phyloP scores from a whole-genome alignment of 2,113 vertebrate genomes.

The Microtus oregoni region DNA sequence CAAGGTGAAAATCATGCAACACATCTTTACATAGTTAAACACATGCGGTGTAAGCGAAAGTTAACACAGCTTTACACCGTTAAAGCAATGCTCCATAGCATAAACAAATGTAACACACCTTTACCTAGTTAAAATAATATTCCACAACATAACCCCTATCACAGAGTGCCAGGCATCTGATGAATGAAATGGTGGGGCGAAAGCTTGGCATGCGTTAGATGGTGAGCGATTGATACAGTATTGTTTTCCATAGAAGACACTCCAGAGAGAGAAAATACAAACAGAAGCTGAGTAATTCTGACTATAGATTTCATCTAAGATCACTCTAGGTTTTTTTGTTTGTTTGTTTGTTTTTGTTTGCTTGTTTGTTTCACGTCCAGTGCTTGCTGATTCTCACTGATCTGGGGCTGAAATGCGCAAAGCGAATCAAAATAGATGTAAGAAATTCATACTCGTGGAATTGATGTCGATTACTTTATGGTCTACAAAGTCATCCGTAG shows the following conservation, averaged over 20 bases:
- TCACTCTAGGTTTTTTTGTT: background rate
- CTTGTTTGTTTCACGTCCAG: background rate
- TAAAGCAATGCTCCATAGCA: background rate
- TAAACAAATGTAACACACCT: background rate
- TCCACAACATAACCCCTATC: background rate
- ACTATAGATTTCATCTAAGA: background rate
- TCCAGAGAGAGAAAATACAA: slow-evolving; percentile 23
- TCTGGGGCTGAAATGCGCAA: background rate
- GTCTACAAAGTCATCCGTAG: background rate
- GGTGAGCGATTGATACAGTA: background rate
- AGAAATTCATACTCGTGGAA: background rate
- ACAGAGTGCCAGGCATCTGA: too few species aligned
- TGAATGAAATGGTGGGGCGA: background rate
- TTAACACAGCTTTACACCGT: background rate
- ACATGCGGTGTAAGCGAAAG: background rate
- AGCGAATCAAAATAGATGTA: slow-evolving; percentile 2
- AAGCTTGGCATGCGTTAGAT: background rate
- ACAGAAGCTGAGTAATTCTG: background rate
- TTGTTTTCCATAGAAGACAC: background rate
- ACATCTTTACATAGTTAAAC: background rate
- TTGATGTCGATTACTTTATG: background rate
- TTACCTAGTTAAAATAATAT: background rate
- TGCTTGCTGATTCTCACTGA: background rate
- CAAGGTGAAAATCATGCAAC: background rate
- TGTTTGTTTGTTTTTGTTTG: background rate